Evolutionary conservation across 2,888 invertebrate species (phyloP), one percentile per base, ranked within the genome.

Genomic region (Drosophila anomelani): DNA sequence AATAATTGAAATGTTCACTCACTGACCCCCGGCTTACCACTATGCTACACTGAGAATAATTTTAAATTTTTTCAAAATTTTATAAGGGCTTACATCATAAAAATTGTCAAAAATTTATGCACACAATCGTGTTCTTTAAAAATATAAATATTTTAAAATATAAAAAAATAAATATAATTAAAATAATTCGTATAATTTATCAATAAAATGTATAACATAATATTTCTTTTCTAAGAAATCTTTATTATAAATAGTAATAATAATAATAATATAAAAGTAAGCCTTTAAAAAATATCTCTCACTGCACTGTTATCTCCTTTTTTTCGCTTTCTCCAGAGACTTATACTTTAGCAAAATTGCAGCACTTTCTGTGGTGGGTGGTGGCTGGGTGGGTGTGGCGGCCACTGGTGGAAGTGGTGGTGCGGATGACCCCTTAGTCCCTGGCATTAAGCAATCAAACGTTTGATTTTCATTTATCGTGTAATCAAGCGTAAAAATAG

Each of bases 381-480:
- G 20, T 57, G 64, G 38, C 46, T 51, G 34, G 34, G 62, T 51
- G 53, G 56, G 38, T 23, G 61, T 15, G 66, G 64, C 20, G 66
- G 64, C 20, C 53, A 13, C 34, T 32, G 29, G 15, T 32, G 26
- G 32, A 38, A n/a, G 55, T 63, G 59, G 17, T 63, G 81, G 20
- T 46, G 67, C 61, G 61, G 73, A 54, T 68, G 70, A 62, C 67
- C 62, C 62, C 71, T 77, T 64, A 55, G 76, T 38, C 39, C 61
- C 29, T 57, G 59, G 85, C 75, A 89, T 85, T 85, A 87, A 89
- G 85, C 89, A 87, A 85, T 85, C 89, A 85, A 89, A 85, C 85
- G 89, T 85, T 85, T 85, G 89, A 89, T 85, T 85, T 85, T 89
- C 85, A 85, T 85, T 85, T 89, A 85, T 87, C 88, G 85, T 89